phyloP scores from a whole-genome alignment of 1,140 invertebrate genomes.

The Cyphomyrmex costatus region DNA sequence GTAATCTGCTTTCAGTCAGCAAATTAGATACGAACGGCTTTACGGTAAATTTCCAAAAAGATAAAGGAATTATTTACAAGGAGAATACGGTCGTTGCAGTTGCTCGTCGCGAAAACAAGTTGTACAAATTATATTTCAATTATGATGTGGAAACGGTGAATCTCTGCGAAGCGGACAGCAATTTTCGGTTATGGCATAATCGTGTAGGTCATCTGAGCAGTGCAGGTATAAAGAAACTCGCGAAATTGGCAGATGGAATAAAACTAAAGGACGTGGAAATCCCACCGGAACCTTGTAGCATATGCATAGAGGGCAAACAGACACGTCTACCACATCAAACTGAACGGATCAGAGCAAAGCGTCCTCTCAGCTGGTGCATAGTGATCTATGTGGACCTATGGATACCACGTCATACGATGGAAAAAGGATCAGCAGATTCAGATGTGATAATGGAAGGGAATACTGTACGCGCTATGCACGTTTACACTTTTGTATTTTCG shows the following conservation, averaged over 20 bases:
- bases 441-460: neutral
- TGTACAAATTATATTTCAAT: neutral
- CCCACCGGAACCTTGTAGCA: neutral
- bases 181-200: neutral
- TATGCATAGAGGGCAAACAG: neutral
- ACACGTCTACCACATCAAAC: neutral
- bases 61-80: neutral
- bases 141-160: neutral
- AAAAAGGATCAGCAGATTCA: neutral
- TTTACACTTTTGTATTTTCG: no score
- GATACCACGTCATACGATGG: neutral
- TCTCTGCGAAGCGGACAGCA: neutral
- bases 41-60: neutral
- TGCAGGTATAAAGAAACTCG: neutral
- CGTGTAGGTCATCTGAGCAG: neutral
- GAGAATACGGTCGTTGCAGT: neutral
- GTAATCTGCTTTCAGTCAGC: neutral
- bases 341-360: neutral
- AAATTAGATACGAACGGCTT: neutral
- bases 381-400: neutral
- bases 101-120: neutral
- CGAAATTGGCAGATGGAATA: neutral
- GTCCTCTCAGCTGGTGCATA: neutral
- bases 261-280: neutral
- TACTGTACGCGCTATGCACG: no score